phyloP scores from a whole-genome alignment of 2,888 invertebrate species.

The Standfussiana lucernea region DNA sequence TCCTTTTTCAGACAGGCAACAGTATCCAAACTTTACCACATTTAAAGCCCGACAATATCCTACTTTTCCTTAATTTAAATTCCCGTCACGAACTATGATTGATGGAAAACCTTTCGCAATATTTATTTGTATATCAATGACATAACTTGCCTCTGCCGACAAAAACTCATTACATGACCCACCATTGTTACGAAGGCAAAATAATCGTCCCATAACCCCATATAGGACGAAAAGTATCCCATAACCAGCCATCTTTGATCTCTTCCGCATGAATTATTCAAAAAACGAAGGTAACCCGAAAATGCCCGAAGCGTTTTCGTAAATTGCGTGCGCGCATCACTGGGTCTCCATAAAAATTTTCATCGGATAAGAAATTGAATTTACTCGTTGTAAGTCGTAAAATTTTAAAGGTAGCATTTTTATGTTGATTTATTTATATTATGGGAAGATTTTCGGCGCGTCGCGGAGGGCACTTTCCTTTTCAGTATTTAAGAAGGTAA shows the following conservation, averaged over 20 bases:
- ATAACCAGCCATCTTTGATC: conserved; percentile 64
- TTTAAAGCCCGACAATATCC: background rate
- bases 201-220: conserved; percentile 60
- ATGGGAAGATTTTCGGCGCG: conserved; percentile 29
- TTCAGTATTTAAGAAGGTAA: conserved; percentile 44
- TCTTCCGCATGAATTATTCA: conserved; percentile 68
- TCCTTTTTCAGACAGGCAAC: background rate
- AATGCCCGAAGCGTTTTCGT: conserved; percentile 71
- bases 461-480: conserved; percentile 57
- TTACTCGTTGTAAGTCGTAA: conserved; percentile 65
- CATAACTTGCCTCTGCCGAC: conserved; percentile 41
- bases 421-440: conserved; percentile 66
- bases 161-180: conserved; percentile 63
- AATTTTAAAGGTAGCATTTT: conserved; percentile 68
- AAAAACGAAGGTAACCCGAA: conserved; percentile 56
- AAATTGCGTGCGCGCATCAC: conserved; percentile 70
- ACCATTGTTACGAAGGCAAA: conserved; percentile 60
- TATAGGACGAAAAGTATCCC: conserved; percentile 55
- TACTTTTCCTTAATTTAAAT: conserved; percentile 25
- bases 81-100: conserved; percentile 24
- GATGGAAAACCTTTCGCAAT: conserved; percentile 22
- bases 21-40: background rate
- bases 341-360: conserved; percentile 66
- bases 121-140: conserved; percentile 54
- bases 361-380: conserved; percentile 71